Evolutionary conservation across 2,888 invertebrate species (phyloP), one percentile per base, ranked within the genome.

Genomic region (Herminia tarsipennalis): DNA sequence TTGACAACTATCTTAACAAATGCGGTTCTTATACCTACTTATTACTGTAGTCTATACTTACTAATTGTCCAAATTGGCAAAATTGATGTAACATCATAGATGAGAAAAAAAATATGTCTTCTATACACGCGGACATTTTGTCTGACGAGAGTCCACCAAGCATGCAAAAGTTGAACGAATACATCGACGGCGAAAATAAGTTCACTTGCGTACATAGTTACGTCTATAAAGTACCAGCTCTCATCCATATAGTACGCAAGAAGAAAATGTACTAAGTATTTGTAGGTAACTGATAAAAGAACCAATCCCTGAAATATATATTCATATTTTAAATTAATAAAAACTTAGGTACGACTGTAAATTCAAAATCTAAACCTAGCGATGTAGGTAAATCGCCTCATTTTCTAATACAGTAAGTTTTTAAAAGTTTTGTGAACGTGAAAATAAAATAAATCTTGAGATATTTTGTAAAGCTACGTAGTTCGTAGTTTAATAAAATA

Each of bases 121-220:
- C 81, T 74, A 18, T 77, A 78, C 0, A 82, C 78, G 34, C 85
- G 73, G 39, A 83, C 74, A 34, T 89, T 71, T 2, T 79, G 16
- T 1, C 88, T 70, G 1, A 86, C 74, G 2, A 78, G 34, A 0
- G 86, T 76, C 90, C 89, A 90, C 37, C 69, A 81, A 0, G 56
- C 21, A 18, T 90, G 89, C 3, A 88, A 48, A 1, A 83, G 29
- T 13, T 80, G 75, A 2, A 85, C 38, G 0, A 77, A 2, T 1
- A 88, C 71, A 46, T 90, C 88, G 1, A 69, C 3, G 0, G 57
- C 13, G 41, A 67, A 89, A 1, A 83, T n/a, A 1, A 70, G 0
- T 48, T 89, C 89, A 0, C 71, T 56, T 2, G 76, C 0, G 0
- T 51, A 21, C 5, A 83, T 17, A 2, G 66, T 66, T 0, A 69